A percentile compares a stretch with the other conserved stretches of the same genome.
These are phyloP conservation scores for Odontesthes bonariensis DNA, from an alignment of 2,113 vertebrate species.

Conservation along the genomic window DNA sequence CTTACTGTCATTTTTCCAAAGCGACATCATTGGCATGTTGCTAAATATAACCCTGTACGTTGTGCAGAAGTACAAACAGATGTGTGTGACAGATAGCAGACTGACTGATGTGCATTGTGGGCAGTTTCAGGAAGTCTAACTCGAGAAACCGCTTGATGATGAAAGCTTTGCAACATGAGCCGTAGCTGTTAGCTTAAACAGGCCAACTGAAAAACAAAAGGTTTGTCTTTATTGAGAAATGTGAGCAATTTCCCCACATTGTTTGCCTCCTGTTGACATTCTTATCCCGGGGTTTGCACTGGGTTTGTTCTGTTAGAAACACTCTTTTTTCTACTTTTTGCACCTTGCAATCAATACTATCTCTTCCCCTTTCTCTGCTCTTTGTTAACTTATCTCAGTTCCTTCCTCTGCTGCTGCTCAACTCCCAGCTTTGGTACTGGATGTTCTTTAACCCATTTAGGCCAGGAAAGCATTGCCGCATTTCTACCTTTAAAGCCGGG, in stretches of 20 bases:
- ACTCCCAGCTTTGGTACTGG: neutral
- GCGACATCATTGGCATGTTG: too few relatives aligned
- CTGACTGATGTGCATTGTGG: neutral
- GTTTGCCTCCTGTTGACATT: constrained; percentile 14
- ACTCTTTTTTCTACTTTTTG: rapidly evolving
- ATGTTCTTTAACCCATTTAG: constrained; percentile 5
- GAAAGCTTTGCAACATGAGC: rapidly evolving
- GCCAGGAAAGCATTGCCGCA: too few relatives aligned
- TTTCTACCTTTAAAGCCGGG: too few relatives aligned
- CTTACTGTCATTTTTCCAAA: too few relatives aligned
- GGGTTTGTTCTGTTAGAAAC: constrained; percentile 4
- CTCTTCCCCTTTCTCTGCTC: neutral
- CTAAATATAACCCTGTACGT: neutral
- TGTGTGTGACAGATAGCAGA: neutral
- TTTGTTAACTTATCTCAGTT: constrained; percentile 20
- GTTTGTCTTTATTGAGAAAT: constrained; percentile 14
- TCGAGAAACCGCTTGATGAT: neutral
- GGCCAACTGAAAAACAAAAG: neutral
- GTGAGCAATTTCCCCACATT: constrained; percentile 5
- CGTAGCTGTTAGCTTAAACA: neutral
- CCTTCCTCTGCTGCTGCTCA: constrained; percentile 9
- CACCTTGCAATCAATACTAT: constrained; percentile 9
- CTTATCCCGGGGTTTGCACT: neutral
- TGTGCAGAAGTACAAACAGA: neutral
- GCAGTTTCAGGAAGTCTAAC: neutral